A percentile compares a stretch with the other conserved stretches of the same genome.
These are phyloP conservation scores for Aleiodes leptofemur DNA, from an alignment of 2,888 invertebrate genomes.

Conservation along the genomic window DNA sequence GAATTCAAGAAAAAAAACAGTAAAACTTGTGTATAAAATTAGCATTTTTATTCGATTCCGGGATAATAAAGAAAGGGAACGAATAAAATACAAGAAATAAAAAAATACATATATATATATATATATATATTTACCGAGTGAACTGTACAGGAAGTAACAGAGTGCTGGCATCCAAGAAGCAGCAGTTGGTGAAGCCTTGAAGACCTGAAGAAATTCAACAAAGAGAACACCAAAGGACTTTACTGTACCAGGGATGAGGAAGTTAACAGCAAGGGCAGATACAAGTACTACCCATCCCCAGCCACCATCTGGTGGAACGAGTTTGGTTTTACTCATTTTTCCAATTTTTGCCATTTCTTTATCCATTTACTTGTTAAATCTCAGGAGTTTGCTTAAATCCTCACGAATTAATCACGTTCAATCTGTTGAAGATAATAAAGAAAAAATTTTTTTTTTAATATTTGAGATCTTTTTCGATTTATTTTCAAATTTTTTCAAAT, in stretches of 20 bases:
- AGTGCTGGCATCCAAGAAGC: conserved; percentile 91
- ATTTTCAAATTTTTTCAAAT: too few relatives aligned
- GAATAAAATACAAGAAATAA: background rate
- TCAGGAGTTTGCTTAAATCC: background rate
- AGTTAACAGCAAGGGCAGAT: conserved; percentile 85
- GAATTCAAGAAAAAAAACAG: background rate
- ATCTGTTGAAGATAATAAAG: background rate
- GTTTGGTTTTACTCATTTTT: conserved; percentile 64
- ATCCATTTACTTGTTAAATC: conserved; percentile 26
- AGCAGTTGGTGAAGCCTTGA: conserved; percentile 83
- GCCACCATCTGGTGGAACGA: conserved; percentile 75
- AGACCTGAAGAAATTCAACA: conserved; percentile 89
- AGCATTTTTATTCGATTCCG: background rate
- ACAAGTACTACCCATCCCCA: conserved; percentile 76
- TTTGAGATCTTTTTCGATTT: too few relatives aligned
- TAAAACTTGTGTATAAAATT: conserved; percentile 28
- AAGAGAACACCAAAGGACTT: conserved; percentile 92
- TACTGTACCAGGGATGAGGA: conserved; percentile 90
- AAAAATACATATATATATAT: background rate
- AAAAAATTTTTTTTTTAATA: too few relatives aligned
- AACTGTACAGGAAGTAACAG: conserved; percentile 92
- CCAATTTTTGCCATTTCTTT: conserved; percentile 50
- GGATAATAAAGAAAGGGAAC: background rate
- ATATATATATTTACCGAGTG: conserved; percentile 81
- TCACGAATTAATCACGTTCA: background rate